These are phyloP conservation scores for Protosalanx chinensis DNA, from an alignment of 2,797 vertebrate species.

Conservation along the genomic window DNA sequence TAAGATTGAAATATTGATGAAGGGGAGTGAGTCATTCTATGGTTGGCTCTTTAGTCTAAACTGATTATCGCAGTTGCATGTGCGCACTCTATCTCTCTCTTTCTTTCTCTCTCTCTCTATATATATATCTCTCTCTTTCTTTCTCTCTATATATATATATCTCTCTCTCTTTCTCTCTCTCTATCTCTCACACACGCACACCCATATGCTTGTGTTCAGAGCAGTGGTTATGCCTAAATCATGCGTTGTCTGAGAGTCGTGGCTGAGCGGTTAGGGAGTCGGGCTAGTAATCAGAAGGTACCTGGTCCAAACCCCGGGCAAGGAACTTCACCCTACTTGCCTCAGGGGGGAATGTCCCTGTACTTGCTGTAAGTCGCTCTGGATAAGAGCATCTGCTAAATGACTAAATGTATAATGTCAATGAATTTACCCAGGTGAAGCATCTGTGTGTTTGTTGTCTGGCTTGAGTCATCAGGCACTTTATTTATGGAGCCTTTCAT, in stretches of 20 bases:
- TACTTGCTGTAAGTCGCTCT: no score
- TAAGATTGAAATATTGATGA: neutral
- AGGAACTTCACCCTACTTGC: no score
- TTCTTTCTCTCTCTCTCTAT: no score
- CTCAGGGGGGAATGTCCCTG: no score
- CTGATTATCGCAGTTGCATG: neutral
- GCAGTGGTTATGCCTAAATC: conserved; percentile 51
- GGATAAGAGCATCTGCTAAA: no score
- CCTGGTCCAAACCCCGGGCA: no score
- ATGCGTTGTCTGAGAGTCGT: conserved; percentile 31
- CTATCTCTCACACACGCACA: conserved; percentile 1
- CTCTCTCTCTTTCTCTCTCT: neutral
- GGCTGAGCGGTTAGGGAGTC: no score
- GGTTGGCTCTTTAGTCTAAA: neutral
- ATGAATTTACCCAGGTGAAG: conserved; percentile 59
- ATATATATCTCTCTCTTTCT: neutral
- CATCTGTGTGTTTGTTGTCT: conserved; percentile 54
- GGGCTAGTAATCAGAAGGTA: no score
- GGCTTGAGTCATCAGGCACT: conserved; percentile 53
- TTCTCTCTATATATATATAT: neutral
- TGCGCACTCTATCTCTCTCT: neutral
- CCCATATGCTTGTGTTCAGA: conserved; percentile 2
- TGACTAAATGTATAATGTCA: no score
- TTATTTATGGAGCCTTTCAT: conserved; percentile 45
- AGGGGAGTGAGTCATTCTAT: neutral